Evolutionary conservation across 2,888 invertebrate genomes (phyloP).

Genomic region (Mythimna albipuncta): DNA sequence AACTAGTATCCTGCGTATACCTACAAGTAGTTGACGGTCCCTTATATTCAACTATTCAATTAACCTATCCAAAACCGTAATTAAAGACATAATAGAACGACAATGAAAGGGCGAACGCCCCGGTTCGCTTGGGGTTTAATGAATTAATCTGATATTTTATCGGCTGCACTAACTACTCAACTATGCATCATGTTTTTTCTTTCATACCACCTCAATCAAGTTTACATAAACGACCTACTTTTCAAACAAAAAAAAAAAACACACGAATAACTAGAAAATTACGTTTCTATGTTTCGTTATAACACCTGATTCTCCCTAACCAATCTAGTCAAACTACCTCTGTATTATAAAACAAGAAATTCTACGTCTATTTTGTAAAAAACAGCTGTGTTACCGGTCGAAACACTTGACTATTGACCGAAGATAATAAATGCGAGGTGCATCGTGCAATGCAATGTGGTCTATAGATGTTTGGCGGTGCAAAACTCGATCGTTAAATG

Average conservation of each 20-base stretch:
- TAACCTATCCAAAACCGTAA: no score
- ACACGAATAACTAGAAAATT: neutral
- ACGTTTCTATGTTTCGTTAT: neutral
- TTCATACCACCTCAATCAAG: neutral
- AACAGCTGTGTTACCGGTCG: constrained; percentile 16
- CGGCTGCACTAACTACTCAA: neutral
- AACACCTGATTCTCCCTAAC: constrained; percentile 5
- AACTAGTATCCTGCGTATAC: no score
- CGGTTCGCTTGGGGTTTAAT: no score
- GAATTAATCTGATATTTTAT: no score
- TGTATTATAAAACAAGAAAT: constrained; percentile 15
- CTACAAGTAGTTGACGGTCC: no score
- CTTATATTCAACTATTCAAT: no score
- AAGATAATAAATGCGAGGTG: constrained; percentile 53
- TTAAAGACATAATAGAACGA: no score
- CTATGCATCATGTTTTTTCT: neutral
- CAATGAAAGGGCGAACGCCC: no score
- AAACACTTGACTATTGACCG: constrained; percentile 50
- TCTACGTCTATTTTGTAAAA: constrained; percentile 21
- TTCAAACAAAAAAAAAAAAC: constrained; percentile 1
- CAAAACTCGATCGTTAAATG: constrained; percentile 54
- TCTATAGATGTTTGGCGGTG: constrained; percentile 63
- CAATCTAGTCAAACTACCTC: neutral
- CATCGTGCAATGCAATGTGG: constrained; percentile 33
- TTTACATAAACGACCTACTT: neutral